Evolutionary conservation across 2,113 vertebrate genomes (phyloP).

Genomic region (Tapirus terrestris): DNA sequence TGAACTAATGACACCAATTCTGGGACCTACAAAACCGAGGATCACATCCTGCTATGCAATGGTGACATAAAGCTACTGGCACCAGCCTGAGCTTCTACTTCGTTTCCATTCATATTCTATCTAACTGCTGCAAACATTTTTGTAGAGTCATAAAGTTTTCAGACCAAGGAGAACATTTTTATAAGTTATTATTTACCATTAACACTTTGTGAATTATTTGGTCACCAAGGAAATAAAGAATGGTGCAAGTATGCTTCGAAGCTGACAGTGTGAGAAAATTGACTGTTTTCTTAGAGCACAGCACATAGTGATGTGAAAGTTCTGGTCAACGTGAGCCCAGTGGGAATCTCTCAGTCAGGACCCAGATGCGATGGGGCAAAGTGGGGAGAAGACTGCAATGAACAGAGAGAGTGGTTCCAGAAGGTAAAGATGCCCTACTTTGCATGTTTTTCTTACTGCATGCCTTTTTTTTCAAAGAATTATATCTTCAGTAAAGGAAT

Average conservation of each 20-base stretch:
- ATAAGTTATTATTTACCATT: neutral
- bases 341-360: neutral
- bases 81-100: neutral
- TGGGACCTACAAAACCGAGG: neutral
- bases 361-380: neutral
- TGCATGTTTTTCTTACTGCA: neutral
- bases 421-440: no score
- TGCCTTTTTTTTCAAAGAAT: neutral
- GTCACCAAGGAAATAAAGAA: neutral
- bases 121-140: neutral
- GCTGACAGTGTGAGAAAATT: neutral
- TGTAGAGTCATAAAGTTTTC: neutral
- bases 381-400: neutral
- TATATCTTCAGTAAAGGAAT: neutral
- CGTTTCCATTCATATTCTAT: neutral
- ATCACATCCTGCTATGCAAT: neutral
- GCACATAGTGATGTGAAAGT: neutral
- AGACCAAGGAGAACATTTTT: neutral
- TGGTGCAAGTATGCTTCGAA: neutral
- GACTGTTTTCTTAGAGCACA: neutral
- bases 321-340: neutral
- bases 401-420: neutral
- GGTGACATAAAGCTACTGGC: neutral
- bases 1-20: neutral
- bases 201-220: neutral